Conservation (phyloP, 2,888 invertebrate genomes). For the Lathronympha strigana region DNA sequence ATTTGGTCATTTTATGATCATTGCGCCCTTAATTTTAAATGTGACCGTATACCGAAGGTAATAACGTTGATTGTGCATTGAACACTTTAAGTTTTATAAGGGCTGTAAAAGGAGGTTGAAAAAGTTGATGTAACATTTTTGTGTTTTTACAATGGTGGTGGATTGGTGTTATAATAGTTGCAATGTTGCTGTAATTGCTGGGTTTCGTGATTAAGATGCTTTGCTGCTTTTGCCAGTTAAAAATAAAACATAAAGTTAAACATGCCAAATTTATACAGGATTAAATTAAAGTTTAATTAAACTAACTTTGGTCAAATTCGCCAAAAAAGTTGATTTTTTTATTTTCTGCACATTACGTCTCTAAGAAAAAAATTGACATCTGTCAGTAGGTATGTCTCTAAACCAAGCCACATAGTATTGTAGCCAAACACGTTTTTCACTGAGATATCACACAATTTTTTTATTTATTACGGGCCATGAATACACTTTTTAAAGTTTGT, state of each 20-base stretch:
- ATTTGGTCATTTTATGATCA: constrained; percentile 42
- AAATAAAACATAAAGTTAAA: not conserved
- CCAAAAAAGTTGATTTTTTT: too few relatives aligned
- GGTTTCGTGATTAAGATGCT: not conserved
- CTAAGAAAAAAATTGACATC: too few relatives aligned
- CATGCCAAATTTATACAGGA: too few relatives aligned
- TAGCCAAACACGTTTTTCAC: too few relatives aligned
- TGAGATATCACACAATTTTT: too few relatives aligned
- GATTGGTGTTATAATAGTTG: constrained; percentile 20
- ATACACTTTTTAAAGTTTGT: too few relatives aligned
- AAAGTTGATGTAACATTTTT: constrained; percentile 34
- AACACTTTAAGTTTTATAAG: constrained; percentile 37
- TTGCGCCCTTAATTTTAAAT: constrained; percentile 32
- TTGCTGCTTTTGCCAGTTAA: not conserved
- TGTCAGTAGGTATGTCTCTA: too few relatives aligned
- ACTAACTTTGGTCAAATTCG: too few relatives aligned
- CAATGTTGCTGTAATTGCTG: constrained; percentile 6
- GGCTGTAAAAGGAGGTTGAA: constrained; percentile 33
- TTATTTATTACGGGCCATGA: too few relatives aligned
- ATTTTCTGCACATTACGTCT: too few relatives aligned
- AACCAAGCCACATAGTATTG: too few relatives aligned
- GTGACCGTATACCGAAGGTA: constrained; percentile 1
- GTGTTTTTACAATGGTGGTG: constrained; percentile 29
- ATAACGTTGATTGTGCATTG: constrained; percentile 33
- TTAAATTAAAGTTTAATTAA: too few relatives aligned